Base-by-base conservation (phyloP, 1,140 invertebrate genomes). In the Saccostrea echinata region DNA sequence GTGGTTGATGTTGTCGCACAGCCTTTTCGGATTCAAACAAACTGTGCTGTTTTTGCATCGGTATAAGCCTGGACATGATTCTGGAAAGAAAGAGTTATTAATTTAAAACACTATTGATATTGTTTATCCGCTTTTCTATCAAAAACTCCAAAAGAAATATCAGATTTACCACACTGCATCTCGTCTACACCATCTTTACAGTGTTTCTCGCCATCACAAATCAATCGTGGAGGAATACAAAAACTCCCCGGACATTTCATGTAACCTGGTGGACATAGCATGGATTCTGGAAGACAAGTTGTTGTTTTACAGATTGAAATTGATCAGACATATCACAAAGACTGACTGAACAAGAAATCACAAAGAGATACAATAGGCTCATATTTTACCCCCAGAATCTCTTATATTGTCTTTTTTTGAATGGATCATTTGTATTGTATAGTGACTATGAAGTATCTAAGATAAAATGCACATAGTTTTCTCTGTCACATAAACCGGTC, bases 171-270 rank as follows among this genome's bases (percentile, higher is more conserved):
- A 87, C 91, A 92, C 21, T 84, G 82, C 6, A 30, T 27, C 85
- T 95, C 94, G 27, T 95, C 93, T 51, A 91, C 90, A 3, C 90
- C 91, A 64, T 93, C 93, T 27, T 90, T 90, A 92, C 97, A 97
- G 55, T 93, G 91, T 55, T 83, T 85, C 12, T 84, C 18, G 8
- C 89, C 91, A 87, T 93, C 90, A 90, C 92, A 93, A 0, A 93
- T 21, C 43, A 90, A 84, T 81, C 87, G 64, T 0, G 84, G 55
- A 16, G 89, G 88, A 0, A 92, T 85, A 88, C 92, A 92, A 71
- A 87, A 91, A 24, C 88, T 89, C 2, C 76, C 24, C 0, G 84
- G 84, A 64, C 91, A 92, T 89, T 89, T 91, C 9, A 88, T 33
- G 53, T 76, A 88, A 8, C 82, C 76, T 35, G 4, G 16, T 8